Conservation (phyloP, 2,888 invertebrate species). For the Biston stratarius region DNA sequence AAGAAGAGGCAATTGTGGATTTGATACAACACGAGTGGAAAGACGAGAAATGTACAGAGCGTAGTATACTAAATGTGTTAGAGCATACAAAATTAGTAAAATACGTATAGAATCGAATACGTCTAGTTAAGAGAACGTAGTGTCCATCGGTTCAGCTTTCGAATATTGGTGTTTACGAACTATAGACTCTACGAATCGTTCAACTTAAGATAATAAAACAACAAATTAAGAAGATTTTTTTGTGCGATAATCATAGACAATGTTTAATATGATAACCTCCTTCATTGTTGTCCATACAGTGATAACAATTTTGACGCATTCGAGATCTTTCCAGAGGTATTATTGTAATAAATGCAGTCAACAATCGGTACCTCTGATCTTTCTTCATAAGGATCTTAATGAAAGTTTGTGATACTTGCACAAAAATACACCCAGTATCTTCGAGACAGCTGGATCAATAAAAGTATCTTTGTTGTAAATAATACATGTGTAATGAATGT, state of each 20-base stretch:
- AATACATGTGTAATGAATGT: conserved; percentile 65
- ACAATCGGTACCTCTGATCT: background rate
- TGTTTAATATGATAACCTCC: background rate
- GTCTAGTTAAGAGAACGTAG: conserved; percentile 76
- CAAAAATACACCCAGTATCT: conserved; percentile 45
- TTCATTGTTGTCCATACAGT: conserved; percentile 1
- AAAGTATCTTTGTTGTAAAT: conserved; percentile 65
- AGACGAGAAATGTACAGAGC: conserved; percentile 59
- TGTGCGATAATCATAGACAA: conserved; percentile 18
- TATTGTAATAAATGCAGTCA: background rate
- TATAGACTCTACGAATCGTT: conserved; percentile 71
- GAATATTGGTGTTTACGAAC: conserved; percentile 75
- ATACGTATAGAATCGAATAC: conserved; percentile 70
- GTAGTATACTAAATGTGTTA: conserved; percentile 73
- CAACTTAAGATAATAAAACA: conserved; percentile 56
- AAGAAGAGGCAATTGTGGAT: background rate
- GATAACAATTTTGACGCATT: background rate
- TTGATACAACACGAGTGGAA: conserved; percentile 30
- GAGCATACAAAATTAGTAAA: conserved; percentile 70
- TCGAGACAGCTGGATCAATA: conserved; percentile 26
- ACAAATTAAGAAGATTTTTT: conserved; percentile 17
- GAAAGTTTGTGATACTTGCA: conserved; percentile 11
- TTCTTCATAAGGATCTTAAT: background rate
- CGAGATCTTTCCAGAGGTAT: background rate
- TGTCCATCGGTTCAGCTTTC: conserved; percentile 82